Percentiles rank a stretch among this genome's conserved stretches.
Conservation (phyloP, 2,797 vertebrate genomes). For the Lycodopsis pacificus region DNA sequence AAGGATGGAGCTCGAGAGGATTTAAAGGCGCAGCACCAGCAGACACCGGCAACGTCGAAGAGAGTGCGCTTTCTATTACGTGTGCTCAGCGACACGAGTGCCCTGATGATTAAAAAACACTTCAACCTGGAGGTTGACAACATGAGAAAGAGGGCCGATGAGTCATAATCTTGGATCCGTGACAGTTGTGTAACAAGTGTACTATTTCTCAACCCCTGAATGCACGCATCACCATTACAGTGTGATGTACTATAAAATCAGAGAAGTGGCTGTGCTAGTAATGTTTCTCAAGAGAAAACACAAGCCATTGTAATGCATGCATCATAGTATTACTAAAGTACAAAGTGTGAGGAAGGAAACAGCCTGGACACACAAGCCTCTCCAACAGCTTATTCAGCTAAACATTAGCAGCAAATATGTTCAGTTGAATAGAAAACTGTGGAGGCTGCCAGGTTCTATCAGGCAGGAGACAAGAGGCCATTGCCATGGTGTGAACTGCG, state of each 20-base stretch:
- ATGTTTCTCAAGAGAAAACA: not conserved
- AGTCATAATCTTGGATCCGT: not conserved
- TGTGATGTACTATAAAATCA: not conserved
- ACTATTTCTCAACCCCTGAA: not conserved
- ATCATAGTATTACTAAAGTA: not conserved
- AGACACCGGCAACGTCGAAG: not conserved
- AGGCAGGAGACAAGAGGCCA: slow-evolving; percentile 43
- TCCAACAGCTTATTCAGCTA: not conserved
- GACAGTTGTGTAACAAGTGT: not conserved
- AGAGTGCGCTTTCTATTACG: not conserved
- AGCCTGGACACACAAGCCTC: not conserved
- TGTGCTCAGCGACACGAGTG: not conserved
- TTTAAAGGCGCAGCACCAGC: slow-evolving; percentile 16
- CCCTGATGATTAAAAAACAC: slow-evolving; percentile 5
- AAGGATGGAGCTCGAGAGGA: not conserved
- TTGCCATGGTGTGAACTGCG: slow-evolving; percentile 40
- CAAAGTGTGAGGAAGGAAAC: not conserved
- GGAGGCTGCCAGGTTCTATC: slow-evolving; percentile 45
- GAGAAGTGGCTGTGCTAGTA: not conserved
- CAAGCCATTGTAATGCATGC: not conserved
- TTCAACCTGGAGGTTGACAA: not conserved
- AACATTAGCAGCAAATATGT: slow-evolving; percentile 23
- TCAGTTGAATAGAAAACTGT: slow-evolving; percentile 28
- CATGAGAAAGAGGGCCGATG: not conserved
- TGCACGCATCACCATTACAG: not conserved